phyloP scores from a whole-genome alignment of 2,888 invertebrate species.

The Cremastinae sp. region DNA sequence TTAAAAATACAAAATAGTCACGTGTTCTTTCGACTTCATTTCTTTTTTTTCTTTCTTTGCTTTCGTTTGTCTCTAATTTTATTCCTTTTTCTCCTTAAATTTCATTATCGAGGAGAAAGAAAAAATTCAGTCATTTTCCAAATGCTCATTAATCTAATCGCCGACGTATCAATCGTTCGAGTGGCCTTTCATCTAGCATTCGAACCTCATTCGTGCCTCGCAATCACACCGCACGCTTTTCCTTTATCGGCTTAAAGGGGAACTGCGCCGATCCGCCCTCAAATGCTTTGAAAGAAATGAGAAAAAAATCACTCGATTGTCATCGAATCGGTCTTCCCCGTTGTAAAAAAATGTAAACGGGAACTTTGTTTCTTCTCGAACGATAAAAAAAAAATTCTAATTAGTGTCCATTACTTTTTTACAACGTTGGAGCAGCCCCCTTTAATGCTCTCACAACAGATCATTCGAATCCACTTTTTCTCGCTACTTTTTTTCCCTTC shows the following conservation, averaged over 20 bases:
- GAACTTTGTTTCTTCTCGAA: too few species aligned
- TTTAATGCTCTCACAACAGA: slow-evolving; percentile 7
- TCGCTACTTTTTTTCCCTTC: not conserved
- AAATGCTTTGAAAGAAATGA: too few species aligned
- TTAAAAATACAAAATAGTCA: slow-evolving; percentile 67
- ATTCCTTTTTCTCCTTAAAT: slow-evolving; percentile 65
- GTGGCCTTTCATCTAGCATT: slow-evolving; percentile 51
- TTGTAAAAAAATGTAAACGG: too few species aligned
- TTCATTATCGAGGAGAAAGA: slow-evolving; percentile 55
- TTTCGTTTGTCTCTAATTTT: slow-evolving; percentile 40
- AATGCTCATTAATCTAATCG: slow-evolving; percentile 59
- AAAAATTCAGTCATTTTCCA: slow-evolving; percentile 20
- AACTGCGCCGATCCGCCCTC: too few species aligned
- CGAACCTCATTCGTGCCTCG: slow-evolving; percentile 65
- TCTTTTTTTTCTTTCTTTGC: slow-evolving; percentile 67
- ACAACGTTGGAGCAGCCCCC: not conserved
- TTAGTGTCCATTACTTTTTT: not conserved
- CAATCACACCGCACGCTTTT: slow-evolving; percentile 59
- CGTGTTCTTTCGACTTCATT: slow-evolving; percentile 66
- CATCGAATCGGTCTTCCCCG: too few species aligned
- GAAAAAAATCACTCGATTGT: too few species aligned
- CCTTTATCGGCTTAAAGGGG: slow-evolving; percentile 2
- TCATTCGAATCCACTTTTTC: slow-evolving; percentile 16
- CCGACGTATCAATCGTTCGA: slow-evolving; percentile 53
- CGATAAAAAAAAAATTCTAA: not conserved